Percentiles rank a stretch among this genome's conserved stretches.
Evolutionary conservation across 2,888 invertebrate species (phyloP).

Genomic region (Smittia sp.): DNA sequence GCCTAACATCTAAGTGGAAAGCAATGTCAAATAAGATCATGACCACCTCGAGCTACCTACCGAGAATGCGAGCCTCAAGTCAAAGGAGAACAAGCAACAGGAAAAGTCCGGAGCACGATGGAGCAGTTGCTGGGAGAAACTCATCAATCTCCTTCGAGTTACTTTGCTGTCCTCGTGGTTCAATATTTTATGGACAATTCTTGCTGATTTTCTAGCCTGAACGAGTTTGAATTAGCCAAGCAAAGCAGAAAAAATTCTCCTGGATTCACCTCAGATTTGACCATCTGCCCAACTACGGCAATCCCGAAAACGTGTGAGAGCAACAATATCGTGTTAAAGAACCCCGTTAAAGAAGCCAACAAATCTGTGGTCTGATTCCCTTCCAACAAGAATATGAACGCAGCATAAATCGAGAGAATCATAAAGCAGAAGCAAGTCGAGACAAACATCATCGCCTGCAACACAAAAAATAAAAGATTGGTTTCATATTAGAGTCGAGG

Average conservation of each 20-base stretch:
- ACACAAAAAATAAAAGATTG: background rate
- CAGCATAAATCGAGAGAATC: background rate
- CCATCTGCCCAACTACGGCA: background rate
- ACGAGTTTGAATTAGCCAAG: background rate
- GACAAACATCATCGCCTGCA: background rate
- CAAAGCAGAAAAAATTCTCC: no score
- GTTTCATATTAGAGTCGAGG: background rate
- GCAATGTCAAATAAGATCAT: background rate
- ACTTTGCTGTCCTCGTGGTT: background rate
- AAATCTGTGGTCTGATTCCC: no score
- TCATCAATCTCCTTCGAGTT: background rate
- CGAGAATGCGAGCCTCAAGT: background rate
- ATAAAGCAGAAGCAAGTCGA: background rate
- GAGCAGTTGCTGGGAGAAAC: slow-evolving; percentile 7
- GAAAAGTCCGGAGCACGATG: background rate
- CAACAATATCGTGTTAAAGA: no score
- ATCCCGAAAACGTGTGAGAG: no score
- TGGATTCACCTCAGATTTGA: background rate
- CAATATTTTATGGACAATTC: background rate
- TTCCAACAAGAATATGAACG: background rate
- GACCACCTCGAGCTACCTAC: background rate
- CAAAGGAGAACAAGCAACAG: slow-evolving; percentile 11
- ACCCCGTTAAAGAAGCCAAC: no score
- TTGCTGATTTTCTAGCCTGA: background rate
- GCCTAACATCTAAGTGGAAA: background rate